phyloP scores from a whole-genome alignment of 2,888 invertebrate species.

The Julus scanicus region DNA sequence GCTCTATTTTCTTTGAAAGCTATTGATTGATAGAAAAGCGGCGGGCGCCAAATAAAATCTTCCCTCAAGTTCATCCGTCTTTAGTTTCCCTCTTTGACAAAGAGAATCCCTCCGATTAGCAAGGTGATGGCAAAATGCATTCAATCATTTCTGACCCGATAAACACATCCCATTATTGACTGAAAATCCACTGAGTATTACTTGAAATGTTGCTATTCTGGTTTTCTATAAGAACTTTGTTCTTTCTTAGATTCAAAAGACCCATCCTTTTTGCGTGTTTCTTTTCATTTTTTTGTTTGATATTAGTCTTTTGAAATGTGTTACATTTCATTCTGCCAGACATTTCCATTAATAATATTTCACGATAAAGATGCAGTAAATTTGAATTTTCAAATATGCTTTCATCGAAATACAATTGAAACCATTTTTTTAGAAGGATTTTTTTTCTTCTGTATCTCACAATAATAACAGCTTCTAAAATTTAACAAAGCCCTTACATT shows the following conservation, averaged over 20 bases:
- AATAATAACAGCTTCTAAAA: not conserved
- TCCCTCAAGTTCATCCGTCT: not conserved
- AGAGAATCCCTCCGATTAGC: slow-evolving; percentile 3
- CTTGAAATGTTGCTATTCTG: not conserved
- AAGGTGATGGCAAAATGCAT: slow-evolving; percentile 11
- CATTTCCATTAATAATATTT: no score
- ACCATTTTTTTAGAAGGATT: no score
- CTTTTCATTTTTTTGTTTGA: not conserved
- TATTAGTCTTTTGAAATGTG: no score
- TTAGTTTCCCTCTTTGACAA: not conserved
- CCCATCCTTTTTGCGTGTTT: no score
- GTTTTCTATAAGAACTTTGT: not conserved
- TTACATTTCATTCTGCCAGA: no score
- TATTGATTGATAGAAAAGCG: not conserved
- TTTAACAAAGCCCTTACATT: not conserved
- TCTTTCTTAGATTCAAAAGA: not conserved
- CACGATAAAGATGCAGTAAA: no score
- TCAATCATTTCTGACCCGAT: slow-evolving; percentile 19
- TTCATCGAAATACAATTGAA: no score
- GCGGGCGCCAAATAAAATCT: slow-evolving; percentile 3
- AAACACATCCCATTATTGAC: slow-evolving; percentile 11
- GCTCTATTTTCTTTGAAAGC: not conserved
- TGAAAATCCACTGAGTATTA: not conserved
- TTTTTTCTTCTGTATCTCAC: no score
- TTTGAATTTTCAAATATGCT: no score